These are phyloP conservation scores for Panulirus ornatus DNA, from an alignment of 1,140 invertebrate genomes.

Conservation along the genomic window DNA sequence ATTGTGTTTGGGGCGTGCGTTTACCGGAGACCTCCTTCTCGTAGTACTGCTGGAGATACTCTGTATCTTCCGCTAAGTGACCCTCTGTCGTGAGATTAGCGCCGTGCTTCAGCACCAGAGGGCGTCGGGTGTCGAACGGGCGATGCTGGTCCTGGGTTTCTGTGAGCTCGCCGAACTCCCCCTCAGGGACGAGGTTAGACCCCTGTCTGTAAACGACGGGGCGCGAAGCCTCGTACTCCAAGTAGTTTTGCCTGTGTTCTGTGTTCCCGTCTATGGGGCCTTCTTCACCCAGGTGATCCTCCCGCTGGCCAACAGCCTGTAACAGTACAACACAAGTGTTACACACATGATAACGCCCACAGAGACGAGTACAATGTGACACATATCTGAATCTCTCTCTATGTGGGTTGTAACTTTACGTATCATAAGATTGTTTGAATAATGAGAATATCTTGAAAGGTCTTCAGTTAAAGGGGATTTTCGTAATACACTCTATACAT, in stretches of 20 bases:
- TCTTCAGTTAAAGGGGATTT: no score
- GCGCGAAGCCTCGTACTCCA: background rate
- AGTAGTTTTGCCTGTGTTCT: conserved; percentile 50
- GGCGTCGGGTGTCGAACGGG: background rate
- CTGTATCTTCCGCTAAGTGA: conserved; percentile 25
- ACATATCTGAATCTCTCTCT: no score
- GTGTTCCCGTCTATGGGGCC: conserved; percentile 29
- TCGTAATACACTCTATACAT: no score
- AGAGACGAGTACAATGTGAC: no score
- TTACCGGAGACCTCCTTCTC: background rate
- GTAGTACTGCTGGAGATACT: conserved; percentile 27
- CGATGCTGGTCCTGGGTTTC: conserved; percentile 33
- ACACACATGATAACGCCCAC: no score
- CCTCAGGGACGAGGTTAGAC: conserved; percentile 20
- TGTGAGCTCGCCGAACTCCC: conserved; percentile 40
- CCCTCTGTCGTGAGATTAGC: conserved; percentile 39
- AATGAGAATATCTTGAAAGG: no score
- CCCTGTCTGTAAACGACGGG: conserved; percentile 48
- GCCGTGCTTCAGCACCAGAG: conserved; percentile 25
- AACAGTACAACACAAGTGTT: no score
- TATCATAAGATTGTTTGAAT: no score
- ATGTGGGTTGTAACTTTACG: no score
- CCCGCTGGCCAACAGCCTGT: background rate
- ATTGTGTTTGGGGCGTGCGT: background rate
- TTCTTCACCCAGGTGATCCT: conserved; percentile 20